Conservation (phyloP, 2,113 vertebrate genomes). For the Motacilla alba region DNA sequence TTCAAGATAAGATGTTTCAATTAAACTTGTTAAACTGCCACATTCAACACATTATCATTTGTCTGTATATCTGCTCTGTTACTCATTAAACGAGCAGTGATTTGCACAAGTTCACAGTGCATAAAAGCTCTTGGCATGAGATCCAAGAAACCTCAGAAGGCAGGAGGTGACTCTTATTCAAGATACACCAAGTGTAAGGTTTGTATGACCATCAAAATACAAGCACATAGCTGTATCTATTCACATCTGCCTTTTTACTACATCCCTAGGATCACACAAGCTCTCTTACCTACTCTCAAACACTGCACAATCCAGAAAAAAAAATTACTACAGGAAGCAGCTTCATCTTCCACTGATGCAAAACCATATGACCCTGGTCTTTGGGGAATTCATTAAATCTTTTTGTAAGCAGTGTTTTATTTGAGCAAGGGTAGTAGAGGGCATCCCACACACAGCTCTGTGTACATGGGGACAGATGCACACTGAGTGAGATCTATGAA, state of each 20-base stretch:
- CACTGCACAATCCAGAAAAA: background rate
- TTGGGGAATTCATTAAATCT: constrained; percentile 19
- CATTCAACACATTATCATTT: background rate
- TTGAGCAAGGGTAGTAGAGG: background rate
- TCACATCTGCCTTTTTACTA: background rate
- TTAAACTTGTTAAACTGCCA: background rate
- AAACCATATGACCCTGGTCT: background rate
- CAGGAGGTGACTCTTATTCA: background rate
- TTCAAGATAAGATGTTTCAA: background rate
- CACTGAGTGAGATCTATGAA: background rate
- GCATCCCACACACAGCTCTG: constrained; percentile 1
- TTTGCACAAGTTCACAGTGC: background rate
- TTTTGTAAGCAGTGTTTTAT: background rate
- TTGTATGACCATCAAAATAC: background rate
- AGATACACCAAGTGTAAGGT: background rate
- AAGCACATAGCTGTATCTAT: background rate
- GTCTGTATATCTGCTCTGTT: background rate
- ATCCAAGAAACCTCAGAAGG: background rate
- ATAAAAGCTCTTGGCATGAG: background rate
- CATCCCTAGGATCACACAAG: background rate
- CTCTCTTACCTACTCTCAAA: background rate
- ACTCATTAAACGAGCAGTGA: background rate
- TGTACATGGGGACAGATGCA: background rate
- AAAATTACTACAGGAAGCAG: background rate
- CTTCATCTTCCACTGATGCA: background rate